These are phyloP conservation scores for Hemithea aestivaria DNA, from an alignment of 2,888 invertebrate genomes.

Conservation along the genomic window DNA sequence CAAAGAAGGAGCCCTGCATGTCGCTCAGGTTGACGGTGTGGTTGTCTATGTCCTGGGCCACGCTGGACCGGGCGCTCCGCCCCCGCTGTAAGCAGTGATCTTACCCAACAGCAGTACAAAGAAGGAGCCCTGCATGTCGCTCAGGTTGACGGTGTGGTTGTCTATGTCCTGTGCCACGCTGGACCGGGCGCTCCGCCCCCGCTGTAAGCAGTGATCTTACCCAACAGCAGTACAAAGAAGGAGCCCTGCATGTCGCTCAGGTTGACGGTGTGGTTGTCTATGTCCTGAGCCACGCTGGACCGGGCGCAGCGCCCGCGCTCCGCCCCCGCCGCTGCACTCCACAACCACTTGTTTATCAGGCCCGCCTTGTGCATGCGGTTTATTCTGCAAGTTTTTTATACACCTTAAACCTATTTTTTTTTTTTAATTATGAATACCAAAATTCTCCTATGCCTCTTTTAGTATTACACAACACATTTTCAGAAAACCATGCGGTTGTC, in stretches of 20 bases:
- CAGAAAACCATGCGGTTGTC: no score
- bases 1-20: conserved; percentile 96
- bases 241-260: conserved; percentile 96
- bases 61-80: no score
- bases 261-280: conserved; percentile 92
- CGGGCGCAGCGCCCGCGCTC: conserved; percentile 82
- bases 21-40: conserved; percentile 93
- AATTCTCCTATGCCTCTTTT: no score
- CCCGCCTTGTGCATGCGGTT: conserved; percentile 91
- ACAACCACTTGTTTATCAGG: conserved; percentile 89
- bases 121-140: conserved; percentile 96
- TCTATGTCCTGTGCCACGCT: conserved; percentile 85
- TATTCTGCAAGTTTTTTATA: conserved; percentile 72
- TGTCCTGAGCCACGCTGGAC: conserved; percentile 81
- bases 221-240: conserved; percentile 90
- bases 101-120: conserved; percentile 89
- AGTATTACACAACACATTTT: no score
- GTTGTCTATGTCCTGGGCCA: conserved; percentile 88
- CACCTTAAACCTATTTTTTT: not conserved
- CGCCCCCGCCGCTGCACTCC: conserved; percentile 88
- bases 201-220: conserved; percentile 67
- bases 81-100: no score
- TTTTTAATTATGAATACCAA: no score
- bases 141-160: conserved; percentile 92
- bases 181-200: no score